A percentile compares a stretch with the other conserved stretches of the same genome.
Evolutionary conservation across 2,113 vertebrate species (phyloP).

Genomic region (Cygnus atratus): DNA sequence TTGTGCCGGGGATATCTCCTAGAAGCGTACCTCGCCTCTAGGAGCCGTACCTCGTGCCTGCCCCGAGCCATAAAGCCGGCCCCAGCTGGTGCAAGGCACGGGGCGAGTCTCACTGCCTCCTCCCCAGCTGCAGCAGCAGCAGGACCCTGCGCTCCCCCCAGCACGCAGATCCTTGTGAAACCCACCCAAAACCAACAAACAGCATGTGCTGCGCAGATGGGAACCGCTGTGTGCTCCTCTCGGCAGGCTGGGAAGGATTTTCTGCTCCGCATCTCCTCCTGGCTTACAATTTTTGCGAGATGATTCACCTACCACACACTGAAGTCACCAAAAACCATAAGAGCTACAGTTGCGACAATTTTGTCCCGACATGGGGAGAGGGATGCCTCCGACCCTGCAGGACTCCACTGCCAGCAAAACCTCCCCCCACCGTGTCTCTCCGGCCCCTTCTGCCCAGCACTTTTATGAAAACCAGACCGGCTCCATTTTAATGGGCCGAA

Average conservation of each 20-base stretch:
- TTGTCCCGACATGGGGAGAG: neutral
- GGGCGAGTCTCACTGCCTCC: neutral
- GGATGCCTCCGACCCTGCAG: neutral
- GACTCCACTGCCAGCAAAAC: neutral
- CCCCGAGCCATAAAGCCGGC: neutral
- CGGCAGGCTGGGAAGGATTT: conserved; percentile 14
- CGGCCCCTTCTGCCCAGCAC: neutral
- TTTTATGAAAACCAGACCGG: conserved; percentile 15
- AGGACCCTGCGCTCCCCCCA: neutral
- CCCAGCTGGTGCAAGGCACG: neutral
- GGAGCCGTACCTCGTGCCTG: neutral
- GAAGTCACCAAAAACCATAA: conserved; percentile 14
- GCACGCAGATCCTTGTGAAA: conserved; percentile 19
- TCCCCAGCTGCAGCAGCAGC: neutral
- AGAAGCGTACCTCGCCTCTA: neutral
- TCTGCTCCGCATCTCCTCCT: neutral
- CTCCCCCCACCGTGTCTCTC: neutral
- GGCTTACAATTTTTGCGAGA: conserved; percentile 46
- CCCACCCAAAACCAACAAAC: conserved; percentile 27
- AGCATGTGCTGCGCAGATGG: conserved; percentile 52
- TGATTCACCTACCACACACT: conserved; percentile 64
- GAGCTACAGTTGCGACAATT: neutral
- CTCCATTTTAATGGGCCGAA: conserved; percentile 59
- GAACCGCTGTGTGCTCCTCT: conserved; percentile 1
- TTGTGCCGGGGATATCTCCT: rapidly evolving